Evolutionary conservation across 37 sponge, comb jelly and placozoan genomes (phyloP).

Genomic region (Aplysina aerophoba): DNA sequence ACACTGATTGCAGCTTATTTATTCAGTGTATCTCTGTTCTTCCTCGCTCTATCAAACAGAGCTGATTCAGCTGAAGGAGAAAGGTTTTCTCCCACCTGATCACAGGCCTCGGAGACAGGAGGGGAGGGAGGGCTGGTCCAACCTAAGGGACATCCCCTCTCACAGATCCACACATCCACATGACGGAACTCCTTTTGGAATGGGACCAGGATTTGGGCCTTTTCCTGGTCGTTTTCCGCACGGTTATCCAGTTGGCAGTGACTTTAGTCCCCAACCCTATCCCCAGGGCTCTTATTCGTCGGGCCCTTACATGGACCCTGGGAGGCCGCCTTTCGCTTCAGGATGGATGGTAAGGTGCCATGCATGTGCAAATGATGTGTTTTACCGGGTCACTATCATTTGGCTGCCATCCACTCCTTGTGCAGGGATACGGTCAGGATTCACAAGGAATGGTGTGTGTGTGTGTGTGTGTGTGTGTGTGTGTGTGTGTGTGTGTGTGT

Average conservation of each 20-base stretch:
- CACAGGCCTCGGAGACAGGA: neutral
- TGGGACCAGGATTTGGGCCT: neutral
- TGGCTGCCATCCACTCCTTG: neutral
- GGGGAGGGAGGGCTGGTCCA: conserved; percentile 11
- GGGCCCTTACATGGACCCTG: too few relatives aligned
- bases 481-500: neutral
- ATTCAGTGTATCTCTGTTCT: neutral
- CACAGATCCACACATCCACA: neutral
- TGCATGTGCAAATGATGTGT: too few relatives aligned
- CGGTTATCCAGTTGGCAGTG: too few relatives aligned
- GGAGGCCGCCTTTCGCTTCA: too few relatives aligned
- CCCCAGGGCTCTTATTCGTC: too few relatives aligned
- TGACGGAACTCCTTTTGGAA: neutral
- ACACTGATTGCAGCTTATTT: neutral
- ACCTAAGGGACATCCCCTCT: neutral
- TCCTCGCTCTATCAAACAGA: neutral
- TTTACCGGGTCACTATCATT: too few relatives aligned
- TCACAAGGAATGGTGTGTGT: neutral
- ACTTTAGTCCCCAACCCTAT: too few relatives aligned
- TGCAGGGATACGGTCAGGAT: conserved; percentile 3
- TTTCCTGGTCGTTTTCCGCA: too few relatives aligned
- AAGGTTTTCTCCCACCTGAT: conserved; percentile 6
- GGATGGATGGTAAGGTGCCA: too few relatives aligned
- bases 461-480: neutral
- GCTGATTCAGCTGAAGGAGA: conserved; percentile 19